phyloP scores from a whole-genome alignment of 2,113 vertebrate species.

The Sebastes schlegelii region DNA sequence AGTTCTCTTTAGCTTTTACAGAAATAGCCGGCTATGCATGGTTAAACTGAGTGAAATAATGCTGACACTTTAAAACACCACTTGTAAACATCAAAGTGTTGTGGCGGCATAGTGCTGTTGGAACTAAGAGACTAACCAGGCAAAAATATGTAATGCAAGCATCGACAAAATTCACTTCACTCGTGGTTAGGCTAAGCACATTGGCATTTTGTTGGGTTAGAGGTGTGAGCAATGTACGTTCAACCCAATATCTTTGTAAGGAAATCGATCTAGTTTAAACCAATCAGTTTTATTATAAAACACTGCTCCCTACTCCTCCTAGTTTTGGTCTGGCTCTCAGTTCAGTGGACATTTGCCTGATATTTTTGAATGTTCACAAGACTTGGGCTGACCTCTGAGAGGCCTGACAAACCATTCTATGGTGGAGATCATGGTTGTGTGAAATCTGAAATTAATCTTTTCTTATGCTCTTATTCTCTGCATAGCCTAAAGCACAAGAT shows the following conservation, averaged over 20 bases:
- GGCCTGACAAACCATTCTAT: neutral
- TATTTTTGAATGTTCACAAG: neutral
- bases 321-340: neutral
- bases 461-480: neutral
- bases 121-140: neutral
- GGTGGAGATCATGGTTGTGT: neutral
- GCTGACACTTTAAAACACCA: neutral
- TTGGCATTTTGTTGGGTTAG: neutral
- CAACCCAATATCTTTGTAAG: neutral
- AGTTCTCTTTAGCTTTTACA: constrained; percentile 7
- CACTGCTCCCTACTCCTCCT: too few relatives aligned
- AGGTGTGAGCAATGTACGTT: neutral
- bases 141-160: neutral
- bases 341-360: neutral
- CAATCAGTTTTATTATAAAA: neutral
- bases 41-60: constrained; percentile 4
- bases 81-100: neutral
- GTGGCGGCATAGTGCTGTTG: neutral
- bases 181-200: too few relatives aligned
- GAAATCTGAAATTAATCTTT: neutral
- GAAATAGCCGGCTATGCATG: neutral
- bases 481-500: neutral
- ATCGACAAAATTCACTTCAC: too few relatives aligned
- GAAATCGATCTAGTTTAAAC: neutral
- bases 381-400: neutral